These are phyloP conservation scores for Dryas iulia DNA, from an alignment of 1,140 invertebrate species.

Conservation along the genomic window DNA sequence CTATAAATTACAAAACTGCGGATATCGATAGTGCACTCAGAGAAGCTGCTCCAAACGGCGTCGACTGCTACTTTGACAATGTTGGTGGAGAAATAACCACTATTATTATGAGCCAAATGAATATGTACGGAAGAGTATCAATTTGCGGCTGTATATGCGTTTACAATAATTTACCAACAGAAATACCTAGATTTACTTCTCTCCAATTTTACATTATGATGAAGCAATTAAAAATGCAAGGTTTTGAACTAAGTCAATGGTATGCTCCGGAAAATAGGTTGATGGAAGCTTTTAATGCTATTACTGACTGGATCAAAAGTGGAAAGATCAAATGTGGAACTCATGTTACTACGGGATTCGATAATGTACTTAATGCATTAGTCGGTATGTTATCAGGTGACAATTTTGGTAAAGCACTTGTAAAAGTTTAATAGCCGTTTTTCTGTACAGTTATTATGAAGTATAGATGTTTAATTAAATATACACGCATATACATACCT, in stretches of 20 bases:
- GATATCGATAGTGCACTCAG: slow-evolving; percentile 80
- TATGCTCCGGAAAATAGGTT: slow-evolving; percentile 40
- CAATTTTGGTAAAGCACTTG: slow-evolving; percentile 82
- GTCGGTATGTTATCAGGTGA: slow-evolving; percentile 80
- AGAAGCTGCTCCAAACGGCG: slow-evolving; percentile 82
- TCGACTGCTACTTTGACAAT: slow-evolving; percentile 80
- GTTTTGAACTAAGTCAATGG: slow-evolving; percentile 59
- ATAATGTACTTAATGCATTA: slow-evolving; percentile 81
- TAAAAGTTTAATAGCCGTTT: slow-evolving; percentile 66
- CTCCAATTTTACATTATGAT: slow-evolving; percentile 77
- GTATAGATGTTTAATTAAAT: too few species aligned
- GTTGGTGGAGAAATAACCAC: slow-evolving; percentile 81
- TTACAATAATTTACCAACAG: slow-evolving; percentile 62
- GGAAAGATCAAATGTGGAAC: slow-evolving; percentile 81
- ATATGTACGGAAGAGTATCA: slow-evolving; percentile 79
- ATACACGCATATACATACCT: too few species aligned
- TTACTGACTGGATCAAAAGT: slow-evolving; percentile 76
- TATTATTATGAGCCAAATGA: slow-evolving; percentile 83
- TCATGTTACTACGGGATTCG: slow-evolving; percentile 81
- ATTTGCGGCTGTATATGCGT: slow-evolving; percentile 82
- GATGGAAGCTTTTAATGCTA: slow-evolving; percentile 67
- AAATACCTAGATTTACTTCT: slow-evolving; percentile 56
- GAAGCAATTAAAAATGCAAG: slow-evolving; percentile 76
- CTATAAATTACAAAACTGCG: slow-evolving; percentile 84
- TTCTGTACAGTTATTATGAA: too few species aligned